Conservation (phyloP, 2,797 vertebrate genomes). For the Chelidonichthys spinosus region DNA sequence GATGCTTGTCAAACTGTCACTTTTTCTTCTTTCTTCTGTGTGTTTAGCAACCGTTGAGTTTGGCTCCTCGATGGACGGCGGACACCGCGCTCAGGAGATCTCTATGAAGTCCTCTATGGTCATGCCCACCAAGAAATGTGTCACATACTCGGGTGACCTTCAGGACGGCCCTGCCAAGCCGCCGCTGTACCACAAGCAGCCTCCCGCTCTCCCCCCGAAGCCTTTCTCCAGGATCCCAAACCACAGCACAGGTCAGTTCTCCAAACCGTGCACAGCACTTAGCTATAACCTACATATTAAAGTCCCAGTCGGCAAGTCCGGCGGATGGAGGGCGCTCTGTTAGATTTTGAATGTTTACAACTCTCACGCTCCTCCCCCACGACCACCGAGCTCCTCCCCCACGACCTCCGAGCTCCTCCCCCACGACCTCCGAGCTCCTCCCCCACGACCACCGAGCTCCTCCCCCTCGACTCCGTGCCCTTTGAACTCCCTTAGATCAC, state of each 20-base stretch:
- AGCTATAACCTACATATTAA: background rate
- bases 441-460: too few relatives aligned
- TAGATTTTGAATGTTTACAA: too few relatives aligned
- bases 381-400: too few relatives aligned
- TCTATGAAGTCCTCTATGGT: conserved; percentile 91
- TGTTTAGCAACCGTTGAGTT: conserved; percentile 93
- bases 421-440: too few relatives aligned
- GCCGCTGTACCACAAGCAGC: conserved; percentile 94
- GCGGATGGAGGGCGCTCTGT: too few relatives aligned
- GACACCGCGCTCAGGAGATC: conserved; percentile 91
- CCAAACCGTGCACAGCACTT: background rate
- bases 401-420: too few relatives aligned
- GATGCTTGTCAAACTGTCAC: background rate
- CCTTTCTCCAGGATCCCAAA: conserved; percentile 95
- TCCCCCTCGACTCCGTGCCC: too few relatives aligned
- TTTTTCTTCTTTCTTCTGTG: conserved; percentile 1
- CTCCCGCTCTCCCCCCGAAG: conserved; percentile 97
- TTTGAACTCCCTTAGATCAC: too few relatives aligned
- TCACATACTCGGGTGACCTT: conserved; percentile 90
- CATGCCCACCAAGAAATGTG: conserved; percentile 92
- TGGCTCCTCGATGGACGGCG: conserved; percentile 89
- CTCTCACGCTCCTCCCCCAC: too few relatives aligned
- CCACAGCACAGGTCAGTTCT: conserved; percentile 91
- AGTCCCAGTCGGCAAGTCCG: too few relatives aligned
- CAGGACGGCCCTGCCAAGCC: conserved; percentile 94